Conservation (phyloP, 2,797 vertebrate species). For the Scolopax bukidnonensis region DNA sequence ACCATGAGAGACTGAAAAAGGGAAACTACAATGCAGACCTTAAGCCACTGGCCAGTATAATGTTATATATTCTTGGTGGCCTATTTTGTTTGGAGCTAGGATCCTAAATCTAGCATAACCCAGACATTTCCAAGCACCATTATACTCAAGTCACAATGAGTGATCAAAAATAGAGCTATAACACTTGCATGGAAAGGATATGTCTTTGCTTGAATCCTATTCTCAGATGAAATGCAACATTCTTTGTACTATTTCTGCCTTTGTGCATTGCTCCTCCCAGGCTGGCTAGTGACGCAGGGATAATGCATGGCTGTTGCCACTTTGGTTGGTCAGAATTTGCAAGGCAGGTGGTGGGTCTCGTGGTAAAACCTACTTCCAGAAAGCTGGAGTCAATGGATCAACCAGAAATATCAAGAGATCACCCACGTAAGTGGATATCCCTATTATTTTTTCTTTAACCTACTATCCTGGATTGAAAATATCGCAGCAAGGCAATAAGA, state of each 20-base stretch:
- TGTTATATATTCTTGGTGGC: not conserved
- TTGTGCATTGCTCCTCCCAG: not conserved
- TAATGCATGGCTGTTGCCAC: not conserved
- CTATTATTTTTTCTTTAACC: not conserved
- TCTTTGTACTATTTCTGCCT: not conserved
- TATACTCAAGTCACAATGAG: not conserved
- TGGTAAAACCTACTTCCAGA: not conserved
- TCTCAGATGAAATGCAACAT: not conserved
- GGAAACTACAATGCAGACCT: not conserved
- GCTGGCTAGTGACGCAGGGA: not conserved
- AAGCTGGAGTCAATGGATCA: not conserved
- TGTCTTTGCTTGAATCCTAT: not conserved
- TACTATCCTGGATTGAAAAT: not conserved
- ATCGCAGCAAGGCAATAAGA: not conserved
- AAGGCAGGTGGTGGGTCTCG: not conserved
- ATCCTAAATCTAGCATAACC: not conserved
- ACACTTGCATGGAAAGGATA: not conserved
- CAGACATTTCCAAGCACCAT: not conserved
- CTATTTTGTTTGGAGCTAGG: not conserved
- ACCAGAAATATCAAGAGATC: not conserved
- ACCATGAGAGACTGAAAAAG: not conserved
- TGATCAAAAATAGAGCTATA: not conserved
- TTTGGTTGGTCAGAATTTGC: not conserved
- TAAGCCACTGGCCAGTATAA: not conserved
- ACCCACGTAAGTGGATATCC: not conserved